Base-by-base conservation (phyloP, 2,888 invertebrate species). In the Agonopterix arenella region DNA sequence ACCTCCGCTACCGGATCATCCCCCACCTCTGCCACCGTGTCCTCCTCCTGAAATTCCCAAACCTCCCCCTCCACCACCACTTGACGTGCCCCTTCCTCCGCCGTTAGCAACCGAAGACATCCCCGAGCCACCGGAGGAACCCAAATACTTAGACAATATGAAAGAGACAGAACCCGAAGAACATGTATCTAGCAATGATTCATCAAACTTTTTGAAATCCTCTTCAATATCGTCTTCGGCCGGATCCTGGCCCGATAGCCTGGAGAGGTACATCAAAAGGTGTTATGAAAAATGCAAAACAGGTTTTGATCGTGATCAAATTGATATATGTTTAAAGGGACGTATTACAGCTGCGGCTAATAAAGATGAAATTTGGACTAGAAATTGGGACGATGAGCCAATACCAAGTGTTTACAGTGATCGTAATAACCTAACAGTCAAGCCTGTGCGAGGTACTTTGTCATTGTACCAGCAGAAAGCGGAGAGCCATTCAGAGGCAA, bases 331-430 rank as follows among this genome's bases (percentile, higher is more conserved):
- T 68, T 90, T 99, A 51, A 98, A 98, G 81, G 97, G 97, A 41
- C 96, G 98, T 84, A 95, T 99, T 56, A 97, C 97, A 48, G 93
- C 95, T 51, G 96, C 98, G 11, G 96, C 97, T 45, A 95, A 95
- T 70, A 94, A 95, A 66, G 96, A 96, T 56, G 95, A 95, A 59
- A 91, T 97, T 44, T 95, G 95, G 92, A 93, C 94, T 1, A 95
- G 97, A 71, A 96, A 99, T 86, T 99, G 99, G 99, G 94, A 95
- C 64, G 93, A 92, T 57, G 98, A 99, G 77, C 96, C 98, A 36
- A 91, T 98, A 61, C 98, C 98, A 43, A 95, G 94, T 79, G 94
- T 95, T 49, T 92, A 95, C 70, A 95, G 95, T 76, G 95, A 95
- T 75, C 90, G 94, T 40, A 92, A 93, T 80, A 91, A 89, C 57